Percentiles rank a stretch among this genome's conserved stretches.
Conservation (phyloP, 2,113 vertebrate genomes). For the Platysternon megacephalum region DNA sequence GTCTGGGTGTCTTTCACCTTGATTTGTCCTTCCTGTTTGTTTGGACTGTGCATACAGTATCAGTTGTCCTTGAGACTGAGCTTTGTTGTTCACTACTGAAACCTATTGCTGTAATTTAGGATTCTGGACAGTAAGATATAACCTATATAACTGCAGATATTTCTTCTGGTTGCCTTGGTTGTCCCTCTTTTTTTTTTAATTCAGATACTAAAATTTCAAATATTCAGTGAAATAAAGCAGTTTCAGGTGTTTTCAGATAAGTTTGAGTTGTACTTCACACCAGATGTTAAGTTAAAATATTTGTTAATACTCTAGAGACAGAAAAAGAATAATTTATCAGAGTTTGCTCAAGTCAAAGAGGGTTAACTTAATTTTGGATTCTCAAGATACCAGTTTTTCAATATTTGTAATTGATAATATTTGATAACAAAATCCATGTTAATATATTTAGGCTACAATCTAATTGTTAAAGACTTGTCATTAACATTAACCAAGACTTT, state of each 20-base stretch:
- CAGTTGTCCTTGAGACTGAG: not conserved
- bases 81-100: not conserved
- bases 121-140: not conserved
- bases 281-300: not conserved
- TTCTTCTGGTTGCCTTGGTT: not conserved
- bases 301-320: not conserved
- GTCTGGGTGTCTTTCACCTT: slow-evolving; percentile 53
- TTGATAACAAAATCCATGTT: not conserved
- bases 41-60: not conserved
- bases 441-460: not conserved
- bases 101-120: not conserved
- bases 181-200: not conserved
- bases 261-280: not conserved
- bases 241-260: not conserved
- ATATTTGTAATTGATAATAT: not conserved
- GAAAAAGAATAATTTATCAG: not conserved
- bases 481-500: not conserved
- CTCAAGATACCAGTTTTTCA: not conserved
- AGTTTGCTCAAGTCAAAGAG: not conserved
- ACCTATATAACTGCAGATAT: not conserved
- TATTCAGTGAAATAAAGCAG: not conserved
- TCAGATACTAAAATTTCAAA: not conserved
- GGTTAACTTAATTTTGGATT: not conserved
- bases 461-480: not conserved
- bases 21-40: slow-evolving; percentile 64